Conservation (phyloP, 2,888 invertebrate genomes). For the Drosophila parthenogenetica region DNA sequence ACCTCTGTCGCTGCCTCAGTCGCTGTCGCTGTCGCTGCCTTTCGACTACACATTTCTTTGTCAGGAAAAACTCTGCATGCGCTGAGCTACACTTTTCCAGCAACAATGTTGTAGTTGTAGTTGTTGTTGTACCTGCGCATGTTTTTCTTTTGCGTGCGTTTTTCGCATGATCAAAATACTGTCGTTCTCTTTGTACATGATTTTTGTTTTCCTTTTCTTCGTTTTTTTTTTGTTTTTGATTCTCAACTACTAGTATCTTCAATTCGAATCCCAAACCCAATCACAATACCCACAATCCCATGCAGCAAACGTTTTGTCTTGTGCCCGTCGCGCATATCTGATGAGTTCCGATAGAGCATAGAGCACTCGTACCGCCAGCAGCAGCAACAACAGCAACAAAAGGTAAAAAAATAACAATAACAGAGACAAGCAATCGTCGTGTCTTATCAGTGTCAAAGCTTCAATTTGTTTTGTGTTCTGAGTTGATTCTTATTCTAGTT, state of each 20-base stretch:
- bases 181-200: constrained; percentile 45
- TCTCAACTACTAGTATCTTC: constrained; percentile 32
- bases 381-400: constrained; percentile 10
- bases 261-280: constrained; percentile 28
- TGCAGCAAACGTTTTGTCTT: constrained; percentile 57
- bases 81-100: constrained; percentile 63
- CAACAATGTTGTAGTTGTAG: constrained; percentile 36
- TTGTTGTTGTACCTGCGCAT: constrained; percentile 66
- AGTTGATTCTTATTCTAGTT: constrained; percentile 27
- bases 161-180: constrained; percentile 79
- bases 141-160: constrained; percentile 77
- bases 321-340: constrained; percentile 69
- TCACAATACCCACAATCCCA: constrained; percentile 30
- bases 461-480: constrained; percentile 30
- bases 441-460: constrained; percentile 67
- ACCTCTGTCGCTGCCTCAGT: background rate
- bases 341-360: constrained; percentile 72
- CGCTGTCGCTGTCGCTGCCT: constrained; percentile 4
- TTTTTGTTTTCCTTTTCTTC: constrained; percentile 11
- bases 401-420: constrained; percentile 18
- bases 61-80: constrained; percentile 51
- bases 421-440: constrained; percentile 38
- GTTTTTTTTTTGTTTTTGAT: constrained; percentile 36
- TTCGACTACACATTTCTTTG: constrained; percentile 42
- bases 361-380: constrained; percentile 21